phyloP scores from a whole-genome alignment of 2,888 invertebrate species.

The Sesia apiformis region DNA sequence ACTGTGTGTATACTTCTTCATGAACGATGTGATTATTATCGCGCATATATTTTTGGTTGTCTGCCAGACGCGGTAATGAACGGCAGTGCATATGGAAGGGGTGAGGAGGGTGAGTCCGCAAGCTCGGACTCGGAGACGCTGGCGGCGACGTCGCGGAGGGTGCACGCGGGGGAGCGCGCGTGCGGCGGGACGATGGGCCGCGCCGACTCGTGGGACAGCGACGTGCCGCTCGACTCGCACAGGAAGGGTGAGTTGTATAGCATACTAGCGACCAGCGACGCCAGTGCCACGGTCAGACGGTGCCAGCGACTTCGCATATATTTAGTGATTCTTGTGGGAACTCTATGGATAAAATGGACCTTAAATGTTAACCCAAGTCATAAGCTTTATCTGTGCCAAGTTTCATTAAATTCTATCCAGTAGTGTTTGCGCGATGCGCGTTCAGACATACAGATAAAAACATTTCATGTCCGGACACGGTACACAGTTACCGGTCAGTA shows the following conservation, averaged over 20 bases:
- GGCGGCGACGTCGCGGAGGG: constrained; percentile 36
- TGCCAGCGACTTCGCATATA: background rate
- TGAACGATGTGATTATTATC: no score
- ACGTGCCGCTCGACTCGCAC: constrained; percentile 43
- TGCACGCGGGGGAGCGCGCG: constrained; percentile 21
- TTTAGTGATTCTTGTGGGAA: background rate
- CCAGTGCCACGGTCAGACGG: no score
- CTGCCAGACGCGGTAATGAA: background rate
- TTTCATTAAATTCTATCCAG: no score
- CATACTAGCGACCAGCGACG: no score
- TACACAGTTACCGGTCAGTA: no score
- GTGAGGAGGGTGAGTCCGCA: constrained; percentile 9
- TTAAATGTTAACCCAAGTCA: background rate
- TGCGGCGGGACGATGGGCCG: constrained; percentile 7
- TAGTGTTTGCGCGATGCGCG: no score
- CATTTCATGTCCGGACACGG: background rate
- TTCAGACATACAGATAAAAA: no score
- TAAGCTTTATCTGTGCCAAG: no score
- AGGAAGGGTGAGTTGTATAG: constrained; percentile 28
- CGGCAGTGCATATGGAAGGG: background rate
- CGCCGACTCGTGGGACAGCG: constrained; percentile 50
- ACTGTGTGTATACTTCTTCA: no score
- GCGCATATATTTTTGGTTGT: no score
- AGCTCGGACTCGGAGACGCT: constrained; percentile 42
- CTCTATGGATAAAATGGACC: background rate